Base-by-base conservation (phyloP, 2,888 invertebrate species). In the Acanthacorydalis orientalis region DNA sequence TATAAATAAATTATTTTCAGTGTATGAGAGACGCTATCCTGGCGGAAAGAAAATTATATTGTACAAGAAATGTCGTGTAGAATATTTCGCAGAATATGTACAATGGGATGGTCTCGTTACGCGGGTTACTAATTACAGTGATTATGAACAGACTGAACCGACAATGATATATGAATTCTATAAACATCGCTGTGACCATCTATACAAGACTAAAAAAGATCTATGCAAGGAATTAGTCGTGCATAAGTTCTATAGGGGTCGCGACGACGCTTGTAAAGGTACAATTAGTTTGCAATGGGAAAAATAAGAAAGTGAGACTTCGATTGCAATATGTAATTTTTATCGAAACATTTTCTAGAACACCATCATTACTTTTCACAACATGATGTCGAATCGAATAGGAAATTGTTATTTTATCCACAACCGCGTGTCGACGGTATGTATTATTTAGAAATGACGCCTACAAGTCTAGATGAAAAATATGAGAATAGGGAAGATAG, bases 31-130 rank as follows among this genome's bases (percentile, higher is more conserved):
- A 52, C 74, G 86, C 9, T 92, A 80, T 63, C 88, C 89, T 0
- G 79, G 78, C 16, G 79, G 78, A 31, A 74, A 74, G 41, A 83
- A 79, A 60, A 69, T 65, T 3, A 67, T 78, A 2, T 69, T 76
- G 52, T 92, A 81, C 60, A 87, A 84, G 60, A 77, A 80, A 54
- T 76, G 81, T 0, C 68, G 83, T 37, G 68, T 86, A 7, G 85
- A 90, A 60, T 76, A 82, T 52, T 90, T 78, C 62, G 77, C 89
- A 0, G 81, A 83, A 0, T 90, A 89, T 56, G 72, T 77, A 0
- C 74, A 82, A 57, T 67, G 65, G 1, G 83, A 87, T 60, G 91
- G 90, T 0, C 65, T 87, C 35, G 68, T 81, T 0, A 73, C 77
- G 52, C 70, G 78, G 51, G 67, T 83, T 11, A 73, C 70, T 23